Evolutionary conservation across 2,888 invertebrate species (phyloP).

Genomic region (Argyresthia albistria): DNA sequence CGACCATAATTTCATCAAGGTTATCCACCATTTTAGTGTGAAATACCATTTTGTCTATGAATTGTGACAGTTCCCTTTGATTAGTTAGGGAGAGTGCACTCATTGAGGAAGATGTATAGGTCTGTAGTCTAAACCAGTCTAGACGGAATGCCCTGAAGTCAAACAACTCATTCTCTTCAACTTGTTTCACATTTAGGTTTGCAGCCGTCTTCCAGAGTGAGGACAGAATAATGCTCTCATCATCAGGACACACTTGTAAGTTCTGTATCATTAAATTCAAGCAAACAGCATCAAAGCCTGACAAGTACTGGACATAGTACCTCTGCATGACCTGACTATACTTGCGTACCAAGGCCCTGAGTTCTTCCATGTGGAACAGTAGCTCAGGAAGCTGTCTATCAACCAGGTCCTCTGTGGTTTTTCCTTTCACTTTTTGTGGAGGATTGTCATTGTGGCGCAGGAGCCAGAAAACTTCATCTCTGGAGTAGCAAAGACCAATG

Average conservation of each 20-base stretch:
- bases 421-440: constrained; percentile 89
- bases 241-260: constrained; percentile 89
- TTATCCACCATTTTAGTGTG: constrained; percentile 99
- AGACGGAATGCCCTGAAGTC: constrained; percentile 95
- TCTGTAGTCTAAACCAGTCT: constrained; percentile 98
- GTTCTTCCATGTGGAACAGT: constrained; percentile 97
- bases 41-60: constrained; percentile 96
- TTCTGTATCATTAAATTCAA: constrained; percentile 90
- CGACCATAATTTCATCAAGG: constrained; percentile 95
- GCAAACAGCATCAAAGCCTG: constrained; percentile 95
- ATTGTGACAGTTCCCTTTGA: constrained; percentile 88
- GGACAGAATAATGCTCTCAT: constrained; percentile 94
- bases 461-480: constrained; percentile 98
- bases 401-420: constrained; percentile 92
- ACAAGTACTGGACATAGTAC: constrained; percentile 97
- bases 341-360: constrained; percentile 93
- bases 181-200: constrained; percentile 91
- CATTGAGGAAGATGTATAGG: constrained; percentile 90
- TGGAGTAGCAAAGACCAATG: constrained; percentile 94
- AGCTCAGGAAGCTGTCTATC: constrained; percentile 97
- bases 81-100: constrained; percentile 85
- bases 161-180: constrained; percentile 95
- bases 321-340: constrained; percentile 97
- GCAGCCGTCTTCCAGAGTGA: constrained; percentile 93
- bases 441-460: constrained; percentile 97